These are phyloP conservation scores for Amazonetta brasiliensis DNA, from an alignment of 2,797 vertebrate genomes.

Conservation along the genomic window DNA sequence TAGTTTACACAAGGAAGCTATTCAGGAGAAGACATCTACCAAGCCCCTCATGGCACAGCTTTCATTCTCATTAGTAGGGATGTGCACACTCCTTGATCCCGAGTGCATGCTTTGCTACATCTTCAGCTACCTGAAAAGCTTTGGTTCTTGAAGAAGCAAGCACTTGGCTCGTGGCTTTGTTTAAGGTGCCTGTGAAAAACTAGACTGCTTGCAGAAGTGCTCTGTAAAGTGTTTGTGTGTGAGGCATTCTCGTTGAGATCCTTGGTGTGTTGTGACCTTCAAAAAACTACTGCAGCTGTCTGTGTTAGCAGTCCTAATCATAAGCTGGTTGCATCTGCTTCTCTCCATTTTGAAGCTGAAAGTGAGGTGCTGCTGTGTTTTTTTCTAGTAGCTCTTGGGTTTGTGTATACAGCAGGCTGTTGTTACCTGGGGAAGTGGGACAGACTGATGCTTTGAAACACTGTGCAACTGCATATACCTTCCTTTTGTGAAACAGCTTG, in stretches of 20 bases:
- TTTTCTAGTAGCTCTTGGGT: not conserved
- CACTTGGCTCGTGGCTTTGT: not conserved
- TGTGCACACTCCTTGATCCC: not conserved
- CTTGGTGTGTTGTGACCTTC: not conserved
- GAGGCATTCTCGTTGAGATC: not conserved
- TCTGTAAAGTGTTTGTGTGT: not conserved
- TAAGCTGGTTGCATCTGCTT: not conserved
- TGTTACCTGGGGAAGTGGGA: not conserved
- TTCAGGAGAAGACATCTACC: not conserved
- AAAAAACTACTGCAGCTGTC: not conserved
- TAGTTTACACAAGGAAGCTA: not conserved
- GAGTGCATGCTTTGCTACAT: not conserved
- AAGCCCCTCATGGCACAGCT: not conserved
- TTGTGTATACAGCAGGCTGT: not conserved
- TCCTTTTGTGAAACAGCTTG: not conserved
- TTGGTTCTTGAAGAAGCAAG: not conserved
- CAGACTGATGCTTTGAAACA: not conserved
- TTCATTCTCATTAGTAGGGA: not conserved
- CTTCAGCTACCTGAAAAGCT: not conserved
- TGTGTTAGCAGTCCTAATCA: not conserved
- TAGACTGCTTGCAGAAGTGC: not conserved
- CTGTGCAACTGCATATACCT: not conserved
- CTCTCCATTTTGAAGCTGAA: not conserved
- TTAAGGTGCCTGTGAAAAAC: not conserved
- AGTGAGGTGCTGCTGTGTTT: not conserved